Conservation (phyloP, 2,113 vertebrate species). For the Egretta garzetta region DNA sequence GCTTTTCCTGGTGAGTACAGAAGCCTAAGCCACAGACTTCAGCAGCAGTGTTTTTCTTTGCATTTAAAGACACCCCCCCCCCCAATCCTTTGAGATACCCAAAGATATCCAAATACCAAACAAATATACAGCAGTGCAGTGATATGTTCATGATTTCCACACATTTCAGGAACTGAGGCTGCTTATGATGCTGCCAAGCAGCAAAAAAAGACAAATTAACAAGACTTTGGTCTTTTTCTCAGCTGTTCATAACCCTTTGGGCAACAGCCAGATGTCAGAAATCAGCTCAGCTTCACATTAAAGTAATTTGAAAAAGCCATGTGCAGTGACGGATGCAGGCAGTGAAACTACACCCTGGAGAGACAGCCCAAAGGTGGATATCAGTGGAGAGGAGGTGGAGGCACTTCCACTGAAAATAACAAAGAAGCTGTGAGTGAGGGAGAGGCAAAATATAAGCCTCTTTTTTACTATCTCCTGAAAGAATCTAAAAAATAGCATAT, state of each 20-base stretch:
- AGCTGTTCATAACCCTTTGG: not conserved
- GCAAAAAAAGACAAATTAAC: not conserved
- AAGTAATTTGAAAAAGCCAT: not conserved
- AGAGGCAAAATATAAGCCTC: not conserved
- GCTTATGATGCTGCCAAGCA: not conserved
- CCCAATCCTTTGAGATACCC: not conserved
- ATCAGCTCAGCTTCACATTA: not conserved
- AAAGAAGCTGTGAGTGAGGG: not conserved
- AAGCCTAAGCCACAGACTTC: not conserved
- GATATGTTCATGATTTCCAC: not conserved
- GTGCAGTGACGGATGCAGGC: not conserved
- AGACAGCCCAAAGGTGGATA: not conserved
- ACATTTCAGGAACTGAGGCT: not conserved
- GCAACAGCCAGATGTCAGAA: not conserved
- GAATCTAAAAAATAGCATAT: not conserved
- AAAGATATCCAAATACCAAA: not conserved
- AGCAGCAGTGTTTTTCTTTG: not conserved
- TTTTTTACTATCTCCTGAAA: not conserved
- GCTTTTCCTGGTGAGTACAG: not conserved
- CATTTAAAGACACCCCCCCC: not conserved
- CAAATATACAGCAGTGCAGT: not conserved
- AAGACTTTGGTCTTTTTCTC: not conserved
- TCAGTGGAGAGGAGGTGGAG: not conserved
- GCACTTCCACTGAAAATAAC: not conserved
- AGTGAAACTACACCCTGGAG: not conserved